A percentile compares a stretch with the other conserved stretches of the same genome.
Conservation (phyloP, 2,888 invertebrate species). For the Eumerus sabulonum region DNA sequence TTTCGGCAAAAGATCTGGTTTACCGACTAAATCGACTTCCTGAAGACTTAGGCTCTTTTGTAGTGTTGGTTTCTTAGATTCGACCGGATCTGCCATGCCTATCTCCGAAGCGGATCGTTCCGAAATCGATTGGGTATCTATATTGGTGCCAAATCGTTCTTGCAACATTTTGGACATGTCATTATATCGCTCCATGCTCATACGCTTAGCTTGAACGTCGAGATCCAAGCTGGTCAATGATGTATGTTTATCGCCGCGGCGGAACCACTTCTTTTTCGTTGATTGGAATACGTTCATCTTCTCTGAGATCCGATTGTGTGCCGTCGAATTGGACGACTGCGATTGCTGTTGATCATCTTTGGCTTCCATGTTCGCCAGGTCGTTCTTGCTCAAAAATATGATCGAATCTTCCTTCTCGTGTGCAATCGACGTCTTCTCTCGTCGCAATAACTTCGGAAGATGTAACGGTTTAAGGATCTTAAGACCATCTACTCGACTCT, state of each 20-base stretch:
- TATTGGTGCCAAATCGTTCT: constrained; percentile 82
- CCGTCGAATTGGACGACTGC: constrained; percentile 45
- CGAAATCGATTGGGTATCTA: constrained; percentile 71
- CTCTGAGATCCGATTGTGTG: constrained; percentile 75
- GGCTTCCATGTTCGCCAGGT: constrained; percentile 82
- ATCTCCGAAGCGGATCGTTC: constrained; percentile 71
- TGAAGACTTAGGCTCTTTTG: constrained; percentile 78
- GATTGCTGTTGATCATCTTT: constrained; percentile 71
- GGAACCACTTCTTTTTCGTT: constrained; percentile 85
- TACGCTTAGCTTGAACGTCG: constrained; percentile 83
- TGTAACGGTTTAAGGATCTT: constrained; percentile 80
- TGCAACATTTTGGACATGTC: constrained; percentile 86
- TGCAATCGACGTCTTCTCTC: constrained; percentile 78
- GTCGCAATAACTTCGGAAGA: constrained; percentile 76
- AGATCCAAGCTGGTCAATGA: constrained; percentile 78
- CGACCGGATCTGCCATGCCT: constrained; percentile 37
- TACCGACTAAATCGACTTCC: constrained; percentile 76
- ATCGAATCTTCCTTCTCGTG: constrained; percentile 84
- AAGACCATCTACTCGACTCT: constrained; percentile 80
- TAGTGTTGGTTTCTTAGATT: constrained; percentile 71
- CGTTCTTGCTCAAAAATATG: constrained; percentile 84
- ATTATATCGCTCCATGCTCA: constrained; percentile 85
- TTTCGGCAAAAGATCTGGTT: constrained; percentile 75
- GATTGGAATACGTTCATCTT: constrained; percentile 79
- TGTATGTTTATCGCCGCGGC: constrained; percentile 76